Evolutionary conservation across 2,113 vertebrate species (phyloP).

Genomic region (Urocolius indicus): DNA sequence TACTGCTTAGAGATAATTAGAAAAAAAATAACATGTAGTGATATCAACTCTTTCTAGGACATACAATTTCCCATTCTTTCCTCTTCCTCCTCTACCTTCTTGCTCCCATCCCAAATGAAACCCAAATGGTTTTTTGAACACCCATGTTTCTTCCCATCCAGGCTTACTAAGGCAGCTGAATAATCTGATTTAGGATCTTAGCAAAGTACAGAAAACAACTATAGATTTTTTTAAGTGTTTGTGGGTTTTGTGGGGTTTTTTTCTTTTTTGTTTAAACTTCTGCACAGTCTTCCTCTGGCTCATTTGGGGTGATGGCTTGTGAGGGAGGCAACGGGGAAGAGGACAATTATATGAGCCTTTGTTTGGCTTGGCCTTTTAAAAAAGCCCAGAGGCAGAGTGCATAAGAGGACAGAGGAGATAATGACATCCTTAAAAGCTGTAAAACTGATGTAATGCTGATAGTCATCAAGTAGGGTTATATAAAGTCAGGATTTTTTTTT

Average conservation of each 20-base stretch:
- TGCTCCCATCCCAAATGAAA: neutral
- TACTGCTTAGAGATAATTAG: neutral
- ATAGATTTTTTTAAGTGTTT: neutral
- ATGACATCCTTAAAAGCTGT: slow-evolving; percentile 42
- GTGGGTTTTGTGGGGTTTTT: neutral
- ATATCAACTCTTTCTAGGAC: neutral
- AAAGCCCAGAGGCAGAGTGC: slow-evolving; percentile 6
- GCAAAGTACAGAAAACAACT: neutral
- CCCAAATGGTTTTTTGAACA: neutral
- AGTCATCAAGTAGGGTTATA: slow-evolving; percentile 14
- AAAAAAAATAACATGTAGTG: neutral
- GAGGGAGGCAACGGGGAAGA: neutral
- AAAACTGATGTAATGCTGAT: slow-evolving; percentile 18
- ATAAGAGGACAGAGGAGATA: slow-evolving; percentile 24
- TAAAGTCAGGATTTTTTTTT: slow-evolving; percentile 3
- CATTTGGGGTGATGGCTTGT: neutral
- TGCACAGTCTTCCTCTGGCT: neutral
- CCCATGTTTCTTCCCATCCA: neutral
- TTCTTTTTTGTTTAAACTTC: neutral
- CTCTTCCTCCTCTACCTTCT: neutral
- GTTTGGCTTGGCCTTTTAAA: slow-evolving; percentile 10
- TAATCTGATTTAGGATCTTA: neutral
- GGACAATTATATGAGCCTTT: neutral
- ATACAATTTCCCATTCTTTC: neutral
- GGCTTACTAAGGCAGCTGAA: neutral